Evolutionary conservation across 2,888 invertebrate genomes (phyloP).

Genomic region (Carterocephalus palaemon): DNA sequence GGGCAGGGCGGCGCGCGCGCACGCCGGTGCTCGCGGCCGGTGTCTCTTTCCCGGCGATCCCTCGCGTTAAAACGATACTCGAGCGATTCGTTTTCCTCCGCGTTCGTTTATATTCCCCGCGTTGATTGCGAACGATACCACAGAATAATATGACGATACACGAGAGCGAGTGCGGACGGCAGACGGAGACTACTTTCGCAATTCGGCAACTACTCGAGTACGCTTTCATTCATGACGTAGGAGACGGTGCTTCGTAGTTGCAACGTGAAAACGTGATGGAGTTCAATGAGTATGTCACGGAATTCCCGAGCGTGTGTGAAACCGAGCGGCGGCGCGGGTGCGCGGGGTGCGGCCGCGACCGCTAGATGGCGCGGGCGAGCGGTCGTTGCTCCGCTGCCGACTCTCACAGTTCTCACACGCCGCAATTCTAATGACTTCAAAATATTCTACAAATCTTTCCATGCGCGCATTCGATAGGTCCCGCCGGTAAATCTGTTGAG

Average conservation of each 20-base stretch:
- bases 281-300: conserved; percentile 5
- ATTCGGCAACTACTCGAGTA: neutral
- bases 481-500: too few relatives aligned
- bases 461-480: too few relatives aligned
- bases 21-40: conserved; percentile 44
- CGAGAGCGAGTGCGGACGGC: too few relatives aligned
- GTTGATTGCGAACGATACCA: neutral
- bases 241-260: neutral
- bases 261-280: conserved; percentile 13
- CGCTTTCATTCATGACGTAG: neutral
- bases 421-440: conserved; percentile 14
- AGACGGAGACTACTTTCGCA: too few relatives aligned
- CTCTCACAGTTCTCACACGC: conserved; percentile 6
- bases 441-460: too few relatives aligned
- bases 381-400: conserved; percentile 51
- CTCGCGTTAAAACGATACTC: conserved; percentile 26
- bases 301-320: conserved; percentile 14
- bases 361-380: conserved; percentile 44
- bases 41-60: conserved; percentile 30
- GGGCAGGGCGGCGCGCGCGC: neutral
- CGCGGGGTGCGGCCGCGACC: conserved; percentile 28
- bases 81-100: conserved; percentile 19
- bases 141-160: too few relatives aligned
- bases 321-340: conserved; percentile 32
- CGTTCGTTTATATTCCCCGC: neutral